Percentiles rank a stretch among this genome's conserved stretches.
Evolutionary conservation across 2,797 vertebrate species (phyloP).

Genomic region (Podarcis siculus): DNA sequence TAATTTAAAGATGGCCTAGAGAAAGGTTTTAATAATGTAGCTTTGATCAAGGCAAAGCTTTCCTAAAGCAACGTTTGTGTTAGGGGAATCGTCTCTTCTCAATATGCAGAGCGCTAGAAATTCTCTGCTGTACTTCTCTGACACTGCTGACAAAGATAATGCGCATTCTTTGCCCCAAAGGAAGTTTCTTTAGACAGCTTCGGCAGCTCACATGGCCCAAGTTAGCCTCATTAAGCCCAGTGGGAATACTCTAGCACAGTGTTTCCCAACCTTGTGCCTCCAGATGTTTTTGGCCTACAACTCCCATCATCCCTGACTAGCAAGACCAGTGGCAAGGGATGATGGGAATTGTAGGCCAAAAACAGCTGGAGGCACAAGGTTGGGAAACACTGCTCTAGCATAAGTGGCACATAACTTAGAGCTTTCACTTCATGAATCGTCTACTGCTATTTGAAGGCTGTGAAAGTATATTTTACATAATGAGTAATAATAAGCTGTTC

Average conservation of each 20-base stretch:
- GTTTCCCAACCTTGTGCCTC: too few species aligned
- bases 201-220: background rate
- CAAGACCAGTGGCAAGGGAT: too few species aligned
- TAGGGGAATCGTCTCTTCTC: conserved; percentile 54
- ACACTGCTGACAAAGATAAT: background rate
- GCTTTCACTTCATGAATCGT: conserved; percentile 10
- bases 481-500: conserved; percentile 4
- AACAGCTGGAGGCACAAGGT: too few species aligned
- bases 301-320: too few species aligned
- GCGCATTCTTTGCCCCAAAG: background rate
- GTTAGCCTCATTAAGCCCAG: background rate
- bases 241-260: background rate
- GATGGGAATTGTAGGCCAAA: too few species aligned
- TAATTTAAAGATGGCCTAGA: conserved; percentile 69
- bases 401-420: background rate
- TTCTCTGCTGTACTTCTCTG: conserved; percentile 41
- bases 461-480: conserved; percentile 47
- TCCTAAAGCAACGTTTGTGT: conserved; percentile 53
- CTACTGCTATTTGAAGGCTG: background rate
- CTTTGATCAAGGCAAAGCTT: conserved; percentile 76
- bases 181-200: background rate
- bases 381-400: too few species aligned
- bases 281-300: too few species aligned
- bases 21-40: conserved; percentile 73
- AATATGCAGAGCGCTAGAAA: conserved; percentile 43